phyloP scores from a whole-genome alignment of 2,113 vertebrate species.

The Porphyrio hochstetteri region DNA sequence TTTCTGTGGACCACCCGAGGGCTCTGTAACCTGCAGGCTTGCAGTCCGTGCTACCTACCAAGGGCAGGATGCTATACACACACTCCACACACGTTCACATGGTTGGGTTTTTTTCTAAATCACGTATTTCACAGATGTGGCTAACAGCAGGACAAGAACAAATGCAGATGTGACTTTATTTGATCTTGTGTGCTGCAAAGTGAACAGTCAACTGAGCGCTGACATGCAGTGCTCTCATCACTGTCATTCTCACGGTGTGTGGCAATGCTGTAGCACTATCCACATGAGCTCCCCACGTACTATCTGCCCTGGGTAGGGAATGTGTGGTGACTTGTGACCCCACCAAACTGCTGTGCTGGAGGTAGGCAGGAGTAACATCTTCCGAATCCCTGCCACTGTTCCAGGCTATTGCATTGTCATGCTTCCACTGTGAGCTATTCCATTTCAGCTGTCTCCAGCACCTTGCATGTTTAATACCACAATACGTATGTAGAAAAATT shows the following conservation, averaged over 20 bases:
- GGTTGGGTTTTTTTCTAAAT: background rate
- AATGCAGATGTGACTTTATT: background rate
- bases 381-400: background rate
- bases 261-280: accelerated
- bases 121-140: background rate
- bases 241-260: accelerated
- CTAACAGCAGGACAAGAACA: background rate
- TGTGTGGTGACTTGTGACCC: accelerated
- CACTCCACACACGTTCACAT: background rate
- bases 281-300: background rate
- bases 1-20: background rate
- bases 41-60: background rate
- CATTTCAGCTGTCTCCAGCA: accelerated
- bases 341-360: accelerated
- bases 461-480: background rate
- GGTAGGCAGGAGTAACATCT: background rate
- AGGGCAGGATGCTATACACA: background rate
- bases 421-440: background rate
- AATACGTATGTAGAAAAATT: background rate
- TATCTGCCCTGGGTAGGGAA: too few relatives aligned
- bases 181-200: background rate
- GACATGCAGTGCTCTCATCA: background rate
- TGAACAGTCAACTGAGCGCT: accelerated
- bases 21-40: background rate
- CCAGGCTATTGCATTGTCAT: background rate